Evolutionary conservation across 2,888 invertebrate genomes (phyloP), one percentile per base, ranked within the genome.

Genomic region (Chelonus formosanus): DNA sequence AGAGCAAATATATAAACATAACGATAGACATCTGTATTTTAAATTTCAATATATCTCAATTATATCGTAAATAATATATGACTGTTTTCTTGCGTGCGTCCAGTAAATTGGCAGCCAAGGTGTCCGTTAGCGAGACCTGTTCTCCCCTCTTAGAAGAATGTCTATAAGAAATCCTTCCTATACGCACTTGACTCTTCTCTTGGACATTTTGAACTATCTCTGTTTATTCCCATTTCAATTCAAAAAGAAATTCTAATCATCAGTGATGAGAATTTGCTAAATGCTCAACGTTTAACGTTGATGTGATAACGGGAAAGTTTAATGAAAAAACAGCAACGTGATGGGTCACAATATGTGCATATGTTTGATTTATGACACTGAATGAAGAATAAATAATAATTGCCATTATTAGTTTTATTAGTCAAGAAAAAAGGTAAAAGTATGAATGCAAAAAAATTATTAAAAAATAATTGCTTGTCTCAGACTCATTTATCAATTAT

Each of bases 41-140:
- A 69, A 74, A 73, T 78, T 79, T 78, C 79, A 76, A 78, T 79
- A 77, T 79, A 79, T 80, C 80, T 80, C 78, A 80, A 80, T 80
- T 80, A 80, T 78, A 79, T 79, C 78, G 78, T 80, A 80, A 80
- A 80, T 80, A 80, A 80, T 78, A 76, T 79, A 79, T 75, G 79
- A 78, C 74, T 70, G 73, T 69, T 76, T 79, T 77, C 78, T 78
- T 80, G 78, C 76, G 75, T 78, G 76, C 73, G 75, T 71, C 73
- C 67, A 72, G 73, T 73, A 77, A 80, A 80, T 79, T 78, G 78
- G 75, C 76, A 75, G 75, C 74, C 68, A 70, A 75, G 73, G 73
- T 75, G 74, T 77, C 75, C 70, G 74, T 74, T 75, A 74, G 36
- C 34, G 47, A 53, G 57, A 75, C 72, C 73, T 71, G 71, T 74